Percentiles rank a stretch among this genome's conserved stretches.
These are phyloP conservation scores for Atrina japonica DNA, from an alignment of 2,888 invertebrate genomes.

Conservation along the genomic window DNA sequence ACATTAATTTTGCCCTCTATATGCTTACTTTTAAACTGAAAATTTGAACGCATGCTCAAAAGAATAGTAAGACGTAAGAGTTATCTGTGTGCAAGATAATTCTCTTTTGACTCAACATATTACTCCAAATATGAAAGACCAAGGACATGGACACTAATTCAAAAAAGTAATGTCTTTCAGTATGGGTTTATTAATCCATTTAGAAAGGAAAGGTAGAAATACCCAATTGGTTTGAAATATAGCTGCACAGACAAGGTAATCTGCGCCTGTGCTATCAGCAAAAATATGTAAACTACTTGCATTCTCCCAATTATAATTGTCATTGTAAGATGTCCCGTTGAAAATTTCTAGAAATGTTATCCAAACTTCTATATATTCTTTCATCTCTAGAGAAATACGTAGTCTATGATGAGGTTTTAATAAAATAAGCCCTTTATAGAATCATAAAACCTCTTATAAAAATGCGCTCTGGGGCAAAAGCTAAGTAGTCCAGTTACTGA, in stretches of 20 bases:
- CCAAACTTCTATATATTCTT: conserved; percentile 10
- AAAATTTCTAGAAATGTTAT: background rate
- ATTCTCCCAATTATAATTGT: background rate
- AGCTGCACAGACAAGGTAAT: conserved; percentile 20
- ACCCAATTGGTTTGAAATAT: conserved; percentile 15
- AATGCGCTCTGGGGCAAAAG: conserved; percentile 14
- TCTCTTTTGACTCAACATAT: conserved; percentile 10
- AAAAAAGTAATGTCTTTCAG: conserved; percentile 25
- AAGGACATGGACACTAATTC: conserved; percentile 14
- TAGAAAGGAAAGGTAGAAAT: conserved; percentile 4
- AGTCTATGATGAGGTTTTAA: background rate
- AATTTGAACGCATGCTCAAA: too few relatives aligned
- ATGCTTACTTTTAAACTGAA: too few relatives aligned
- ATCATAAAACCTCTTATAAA: conserved; percentile 4
- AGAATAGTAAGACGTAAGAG: background rate
- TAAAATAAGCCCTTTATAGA: background rate
- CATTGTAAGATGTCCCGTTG: conserved; percentile 2
- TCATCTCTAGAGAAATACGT: background rate
- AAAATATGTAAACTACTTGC: background rate
- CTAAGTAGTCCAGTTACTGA: background rate
- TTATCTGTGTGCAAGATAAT: conserved; percentile 25
- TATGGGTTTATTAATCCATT: background rate
- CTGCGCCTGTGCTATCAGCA: conserved; percentile 14
- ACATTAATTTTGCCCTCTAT: too few relatives aligned
- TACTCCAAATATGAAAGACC: conserved; percentile 1